Base-by-base conservation (phyloP, 2,888 invertebrate species). In the Tenthredo distinguenda region DNA sequence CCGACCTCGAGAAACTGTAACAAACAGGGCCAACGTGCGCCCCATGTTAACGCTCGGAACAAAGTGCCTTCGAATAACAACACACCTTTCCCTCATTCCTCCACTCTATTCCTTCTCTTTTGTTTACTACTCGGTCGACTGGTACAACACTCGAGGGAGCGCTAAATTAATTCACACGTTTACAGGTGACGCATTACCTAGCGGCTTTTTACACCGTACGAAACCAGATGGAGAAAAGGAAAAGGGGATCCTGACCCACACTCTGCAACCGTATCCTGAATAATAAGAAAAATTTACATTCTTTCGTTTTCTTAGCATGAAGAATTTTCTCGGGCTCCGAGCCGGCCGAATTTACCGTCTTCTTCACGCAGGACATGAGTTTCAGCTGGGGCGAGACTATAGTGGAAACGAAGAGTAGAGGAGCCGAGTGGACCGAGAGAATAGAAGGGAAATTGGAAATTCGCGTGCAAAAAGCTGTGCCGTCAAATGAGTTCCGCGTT, bases 141-240 rank as follows among this genome's bases (percentile, higher is more conserved):
- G 34, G 50, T 68, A 85, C 76, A 77, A 85, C 71, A 65, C 84
- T 76, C 84, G 21, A 65, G 85, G 81, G 79, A 84, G 77, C 34
- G 55, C 18, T 77, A 84, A 88, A 87, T 86, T 87, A 87, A 88
- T 88, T 88, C 87, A 86, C 88, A 88, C 87, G 87, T 85, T 87
- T 87, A 88, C 87, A 88, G 87, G 88, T 71, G 58, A 31, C 50
- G 37, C 31, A 55, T 31, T 74, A 62, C 47, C 71, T 40, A 21
- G 85, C 87, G 85, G 85, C 85, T 21, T 21, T 76, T 47, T 15
- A 21, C 21, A 21, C 76, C 37, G 34, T 37, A 40, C n/a, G 2
- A 71, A 40, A n/a, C 71, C 71, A 71, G 71, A 18, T 40, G 71
- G 4, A 62, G 62, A 62, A 62, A 26, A 62, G 26, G 62, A 4